Conservation (phyloP, 2,888 invertebrate species). For the Tupiocoris notatus region DNA sequence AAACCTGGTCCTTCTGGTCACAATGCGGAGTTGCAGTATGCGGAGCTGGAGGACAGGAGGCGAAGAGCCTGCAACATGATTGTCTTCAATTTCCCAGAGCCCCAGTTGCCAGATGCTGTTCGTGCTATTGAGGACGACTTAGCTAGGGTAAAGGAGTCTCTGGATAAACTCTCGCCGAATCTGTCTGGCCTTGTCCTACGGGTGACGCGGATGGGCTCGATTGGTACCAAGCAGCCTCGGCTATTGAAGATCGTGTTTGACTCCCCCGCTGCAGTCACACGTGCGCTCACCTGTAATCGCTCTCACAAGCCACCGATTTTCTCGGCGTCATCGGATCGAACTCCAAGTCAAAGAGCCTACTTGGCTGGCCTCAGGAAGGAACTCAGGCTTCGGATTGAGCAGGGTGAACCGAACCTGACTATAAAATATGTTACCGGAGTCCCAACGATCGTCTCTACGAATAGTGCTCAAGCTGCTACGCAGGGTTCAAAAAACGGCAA, state of each 20-base stretch:
- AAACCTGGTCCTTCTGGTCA: not conserved
- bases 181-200: not conserved
- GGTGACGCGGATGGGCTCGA: not conserved
- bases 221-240: not conserved
- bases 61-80: not conserved
- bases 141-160: not conserved
- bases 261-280: not conserved
- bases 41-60: not conserved
- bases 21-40: not conserved
- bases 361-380: not conserved
- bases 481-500: not conserved
- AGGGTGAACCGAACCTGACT: not conserved
- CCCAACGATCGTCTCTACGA: not conserved
- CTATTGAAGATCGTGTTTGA: not conserved
- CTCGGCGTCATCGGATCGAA: not conserved
- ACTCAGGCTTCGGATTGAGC: not conserved
- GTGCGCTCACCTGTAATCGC: not conserved
- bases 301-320: not conserved
- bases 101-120: too few species aligned
- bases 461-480: not conserved
- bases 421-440: not conserved
- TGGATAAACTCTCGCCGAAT: not conserved
- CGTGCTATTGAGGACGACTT: too few species aligned
- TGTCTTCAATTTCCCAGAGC: not conserved
- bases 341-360: not conserved